Evolutionary conservation across 2,888 invertebrate species (phyloP).

Genomic region (Resseliella maxima): DNA sequence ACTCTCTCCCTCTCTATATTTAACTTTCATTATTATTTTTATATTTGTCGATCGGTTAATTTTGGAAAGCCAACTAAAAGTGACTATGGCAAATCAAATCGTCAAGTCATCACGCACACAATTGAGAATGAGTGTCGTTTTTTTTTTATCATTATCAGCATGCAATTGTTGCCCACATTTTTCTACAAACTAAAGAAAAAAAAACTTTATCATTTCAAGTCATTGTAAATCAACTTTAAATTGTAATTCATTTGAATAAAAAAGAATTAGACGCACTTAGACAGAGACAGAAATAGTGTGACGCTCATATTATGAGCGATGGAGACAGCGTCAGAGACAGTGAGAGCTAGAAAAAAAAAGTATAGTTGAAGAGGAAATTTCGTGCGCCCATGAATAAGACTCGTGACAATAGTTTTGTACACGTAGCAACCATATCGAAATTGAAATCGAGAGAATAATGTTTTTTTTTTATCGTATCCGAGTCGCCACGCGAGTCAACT

Average conservation of each 20-base stretch:
- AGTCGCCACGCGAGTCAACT: not conserved
- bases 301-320: not conserved
- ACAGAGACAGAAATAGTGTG: not conserved
- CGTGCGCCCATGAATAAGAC: not conserved
- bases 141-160: constrained; percentile 49
- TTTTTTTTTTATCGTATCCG: not conserved
- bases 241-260: not conserved
- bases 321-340: too few species aligned
- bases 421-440: constrained; percentile 3
- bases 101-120: constrained; percentile 17
- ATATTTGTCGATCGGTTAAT: not conserved
- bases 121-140: not conserved
- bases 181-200: not conserved
- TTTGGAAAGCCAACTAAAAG: not conserved
- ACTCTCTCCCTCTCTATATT: too few species aligned
- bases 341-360: not conserved
- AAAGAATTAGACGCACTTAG: not conserved
- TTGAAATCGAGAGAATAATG: not conserved
- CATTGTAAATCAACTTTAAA: not conserved
- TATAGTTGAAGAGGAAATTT: not conserved
- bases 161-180: constrained; percentile 37
- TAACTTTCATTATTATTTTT: too few species aligned
- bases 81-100: not conserved
- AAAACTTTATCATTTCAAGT: not conserved
- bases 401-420: constrained; percentile 19